A percentile compares a stretch with the other conserved stretches of the same genome.
These are phyloP conservation scores for Apocrypta bakeri DNA, from an alignment of 1,140 invertebrate genomes.

Conservation along the genomic window DNA sequence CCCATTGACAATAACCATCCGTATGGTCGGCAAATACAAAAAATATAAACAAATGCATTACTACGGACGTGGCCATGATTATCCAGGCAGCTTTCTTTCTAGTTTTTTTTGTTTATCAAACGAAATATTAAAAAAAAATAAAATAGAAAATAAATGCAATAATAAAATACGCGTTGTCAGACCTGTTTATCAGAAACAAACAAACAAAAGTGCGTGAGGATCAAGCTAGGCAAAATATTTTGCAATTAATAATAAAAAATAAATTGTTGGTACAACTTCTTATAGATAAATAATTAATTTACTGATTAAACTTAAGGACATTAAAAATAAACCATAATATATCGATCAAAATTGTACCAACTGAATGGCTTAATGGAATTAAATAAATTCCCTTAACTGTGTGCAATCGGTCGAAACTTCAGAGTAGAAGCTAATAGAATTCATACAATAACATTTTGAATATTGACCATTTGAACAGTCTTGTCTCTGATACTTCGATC, in stretches of 20 bases:
- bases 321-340: background rate
- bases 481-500: background rate
- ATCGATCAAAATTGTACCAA: constrained; percentile 30
- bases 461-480: background rate
- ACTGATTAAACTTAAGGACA: too few relatives aligned
- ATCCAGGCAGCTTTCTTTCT: constrained; percentile 57
- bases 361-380: constrained; percentile 6
- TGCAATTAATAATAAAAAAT: constrained; percentile 43
- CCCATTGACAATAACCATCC: constrained; percentile 63
- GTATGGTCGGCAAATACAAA: constrained; percentile 74
- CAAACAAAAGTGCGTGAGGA: constrained; percentile 70
- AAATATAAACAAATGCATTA: constrained; percentile 76
- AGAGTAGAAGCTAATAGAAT: background rate
- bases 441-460: background rate
- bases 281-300: background rate
- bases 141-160: constrained; percentile 74
- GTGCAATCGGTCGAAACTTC: constrained; percentile 28
- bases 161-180: constrained; percentile 68
- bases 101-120: constrained; percentile 56
- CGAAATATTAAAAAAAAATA: constrained; percentile 70
- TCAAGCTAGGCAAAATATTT: constrained; percentile 57
- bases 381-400: background rate
- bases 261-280: constrained; percentile 36
- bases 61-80: constrained; percentile 63
- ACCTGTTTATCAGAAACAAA: constrained; percentile 74